Base-by-base conservation (phyloP, 2,797 vertebrate genomes). In the Toxotes lorentzi region DNA sequence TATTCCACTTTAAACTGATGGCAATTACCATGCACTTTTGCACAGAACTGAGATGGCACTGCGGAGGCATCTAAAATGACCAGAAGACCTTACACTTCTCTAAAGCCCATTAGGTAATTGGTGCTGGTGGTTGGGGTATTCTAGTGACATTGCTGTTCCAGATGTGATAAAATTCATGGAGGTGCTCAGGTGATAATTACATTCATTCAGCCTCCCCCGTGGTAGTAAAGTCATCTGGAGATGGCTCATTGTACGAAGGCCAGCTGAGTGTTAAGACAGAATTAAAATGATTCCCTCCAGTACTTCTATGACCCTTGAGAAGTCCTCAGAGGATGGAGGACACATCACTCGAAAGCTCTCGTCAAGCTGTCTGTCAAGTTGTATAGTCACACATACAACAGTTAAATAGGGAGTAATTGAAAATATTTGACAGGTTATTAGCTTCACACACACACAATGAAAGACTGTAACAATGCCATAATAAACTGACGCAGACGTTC, bases 131-230 rank as follows among this genome's bases (percentile, higher is more conserved):
- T 73, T 40, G 60, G 73, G 72, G 74, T 82, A 82, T 86, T 76
- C 74, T 21, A 59, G 47, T 77, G 78, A 73, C 85, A 82, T 50
- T 59, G 73, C 78, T 54, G 53, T 77, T 85, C 62, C 40, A 30
- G 78, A 74, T 70, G 73, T 68, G 51, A 79, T 76, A 32, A 57
- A 76, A 84, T 83, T 78, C 75, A 87, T 79, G 24, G 43, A 66
- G 56, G 78, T 68, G 76, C 86, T 88, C 67, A 72, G 78, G 75
- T 87, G 83, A 86, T 89, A 86, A 90, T 87, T 86, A 79, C 79
- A 70, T 72, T 84, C 75, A 83, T 80, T 87, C 62, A 65, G 54
- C 70, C 74, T 83, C 73, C 83, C 72, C 24, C 11, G 50, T 79
- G 74, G 67, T 74, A 79, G 74, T 73, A 69, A 82, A 82, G 67